Conservation (phyloP, 2,888 invertebrate species). For the Allacma fusca region DNA sequence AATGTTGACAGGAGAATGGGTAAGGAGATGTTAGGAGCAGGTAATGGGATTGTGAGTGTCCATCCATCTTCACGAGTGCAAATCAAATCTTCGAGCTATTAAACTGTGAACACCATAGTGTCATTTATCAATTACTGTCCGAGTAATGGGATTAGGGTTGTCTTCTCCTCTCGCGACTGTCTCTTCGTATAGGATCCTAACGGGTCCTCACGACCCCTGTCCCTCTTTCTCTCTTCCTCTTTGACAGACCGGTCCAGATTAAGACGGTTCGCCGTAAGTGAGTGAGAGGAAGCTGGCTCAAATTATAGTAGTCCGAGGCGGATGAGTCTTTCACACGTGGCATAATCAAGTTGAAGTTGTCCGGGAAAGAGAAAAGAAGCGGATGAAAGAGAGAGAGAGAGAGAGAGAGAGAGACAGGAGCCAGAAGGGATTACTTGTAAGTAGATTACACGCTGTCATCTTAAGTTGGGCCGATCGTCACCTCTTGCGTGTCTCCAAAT, state of each 20-base stretch:
- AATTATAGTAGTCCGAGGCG: too few species aligned
- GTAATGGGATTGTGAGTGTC: slow-evolving; percentile 1
- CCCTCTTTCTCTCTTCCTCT: neutral
- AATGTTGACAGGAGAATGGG: neutral
- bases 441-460: slow-evolving; percentile 5
- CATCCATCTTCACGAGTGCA: neutral
- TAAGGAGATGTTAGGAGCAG: neutral
- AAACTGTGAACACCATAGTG: neutral
- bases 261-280: too few species aligned
- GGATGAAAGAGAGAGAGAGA: neutral
- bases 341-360: too few species aligned
- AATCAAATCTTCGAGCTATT: neutral
- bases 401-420: neutral
- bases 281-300: too few species aligned
- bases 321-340: too few species aligned
- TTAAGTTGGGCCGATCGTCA: neutral
- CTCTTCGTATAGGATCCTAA: neutral
- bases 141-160: neutral
- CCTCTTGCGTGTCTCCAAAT: too few species aligned
- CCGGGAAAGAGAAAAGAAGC: neutral
- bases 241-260: too few species aligned
- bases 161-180: neutral
- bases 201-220: too few species aligned
- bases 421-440: neutral
- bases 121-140: slow-evolving; percentile 16